Conservation (phyloP, 1,140 invertebrate genomes). For the Apolygus lucorum region DNA sequence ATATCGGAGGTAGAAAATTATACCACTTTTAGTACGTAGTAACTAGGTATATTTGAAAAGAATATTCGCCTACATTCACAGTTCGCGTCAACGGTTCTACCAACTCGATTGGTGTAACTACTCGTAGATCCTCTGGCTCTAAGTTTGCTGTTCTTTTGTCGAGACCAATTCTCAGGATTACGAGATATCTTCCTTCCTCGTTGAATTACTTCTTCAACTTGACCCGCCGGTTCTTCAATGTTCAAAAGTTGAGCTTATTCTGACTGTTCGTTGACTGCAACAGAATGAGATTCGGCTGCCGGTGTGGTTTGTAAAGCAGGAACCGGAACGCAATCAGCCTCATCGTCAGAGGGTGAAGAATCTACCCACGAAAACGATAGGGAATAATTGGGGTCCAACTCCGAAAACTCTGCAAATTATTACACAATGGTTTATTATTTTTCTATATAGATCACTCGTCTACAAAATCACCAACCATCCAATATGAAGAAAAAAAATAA, state of each 20-base stretch:
- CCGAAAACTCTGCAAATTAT: no score
- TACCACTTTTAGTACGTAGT: no score
- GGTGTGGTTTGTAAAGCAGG: not conserved
- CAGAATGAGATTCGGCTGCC: not conserved
- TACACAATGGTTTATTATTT: no score
- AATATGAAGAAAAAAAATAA: no score
- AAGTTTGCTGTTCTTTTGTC: not conserved
- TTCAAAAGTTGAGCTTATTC: not conserved
- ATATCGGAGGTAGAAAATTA: no score
- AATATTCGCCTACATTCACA: not conserved
- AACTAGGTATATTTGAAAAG: not conserved
- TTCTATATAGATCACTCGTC: no score
- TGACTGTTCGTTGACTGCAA: not conserved
- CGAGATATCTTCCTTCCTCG: not conserved
- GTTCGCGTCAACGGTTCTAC: not conserved
- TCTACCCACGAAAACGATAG: not conserved
- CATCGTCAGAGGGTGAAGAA: not conserved
- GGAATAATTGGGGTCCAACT: not conserved
- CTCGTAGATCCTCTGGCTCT: not conserved
- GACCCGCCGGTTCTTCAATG: not conserved
- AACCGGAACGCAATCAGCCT: not conserved
- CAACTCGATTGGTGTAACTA: not conserved
- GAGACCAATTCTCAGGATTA: not conserved
- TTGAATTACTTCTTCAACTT: not conserved
- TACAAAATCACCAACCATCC: no score